These are phyloP conservation scores for Pyrrhosoma nymphula DNA, from an alignment of 2,888 invertebrate species.

Conservation along the genomic window DNA sequence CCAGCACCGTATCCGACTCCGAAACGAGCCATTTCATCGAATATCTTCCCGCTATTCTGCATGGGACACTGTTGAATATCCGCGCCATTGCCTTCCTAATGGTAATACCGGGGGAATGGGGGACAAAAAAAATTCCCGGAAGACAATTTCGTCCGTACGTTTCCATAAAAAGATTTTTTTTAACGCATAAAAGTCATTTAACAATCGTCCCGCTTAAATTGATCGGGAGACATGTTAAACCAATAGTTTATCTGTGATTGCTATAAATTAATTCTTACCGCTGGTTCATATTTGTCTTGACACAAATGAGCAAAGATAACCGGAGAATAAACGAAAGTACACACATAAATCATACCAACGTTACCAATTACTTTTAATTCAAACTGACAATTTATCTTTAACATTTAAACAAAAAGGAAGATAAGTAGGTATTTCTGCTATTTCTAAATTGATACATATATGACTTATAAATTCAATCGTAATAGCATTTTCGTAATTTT, in stretches of 20 bases:
- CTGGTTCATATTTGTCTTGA: not conserved
- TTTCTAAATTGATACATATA: too few species aligned
- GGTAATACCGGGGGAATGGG: not conserved
- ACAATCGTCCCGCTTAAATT: not conserved
- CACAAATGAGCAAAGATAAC: not conserved
- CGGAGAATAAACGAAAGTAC: not conserved
- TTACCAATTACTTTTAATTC: not conserved
- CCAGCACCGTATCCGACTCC: not conserved
- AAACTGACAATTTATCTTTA: too few species aligned
- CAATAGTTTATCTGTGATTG: not conserved
- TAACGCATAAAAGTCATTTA: not conserved
- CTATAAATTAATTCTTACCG: not conserved
- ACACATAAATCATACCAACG: not conserved
- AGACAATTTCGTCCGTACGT: not conserved
- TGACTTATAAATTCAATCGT: too few species aligned
- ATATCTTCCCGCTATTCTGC: not conserved
- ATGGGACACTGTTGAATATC: not conserved
- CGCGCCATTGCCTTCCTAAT: not conserved
- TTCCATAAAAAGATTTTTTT: not conserved
- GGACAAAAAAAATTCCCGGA: not conserved
- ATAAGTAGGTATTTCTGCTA: too few species aligned
- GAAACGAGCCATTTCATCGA: conserved; percentile 36
- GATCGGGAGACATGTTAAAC: not conserved
- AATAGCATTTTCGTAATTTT: too few species aligned
- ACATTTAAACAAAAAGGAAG: too few species aligned